Conservation (phyloP, 1,140 invertebrate species). For the Trachelipus rathkii region DNA sequence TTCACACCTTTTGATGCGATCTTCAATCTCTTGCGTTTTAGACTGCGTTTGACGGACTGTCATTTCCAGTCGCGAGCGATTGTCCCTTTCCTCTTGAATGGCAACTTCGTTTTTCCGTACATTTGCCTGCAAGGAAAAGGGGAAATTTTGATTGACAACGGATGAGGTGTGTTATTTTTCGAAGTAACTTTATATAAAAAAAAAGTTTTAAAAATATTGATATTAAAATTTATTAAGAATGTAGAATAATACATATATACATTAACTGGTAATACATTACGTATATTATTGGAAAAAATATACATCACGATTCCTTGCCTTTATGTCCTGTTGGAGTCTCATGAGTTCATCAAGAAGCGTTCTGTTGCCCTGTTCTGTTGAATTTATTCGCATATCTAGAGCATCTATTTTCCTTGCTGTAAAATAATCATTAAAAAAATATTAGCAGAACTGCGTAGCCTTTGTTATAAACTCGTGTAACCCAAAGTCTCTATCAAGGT, state of each 20-base stretch:
- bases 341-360: constrained; percentile 47
- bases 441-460: background rate
- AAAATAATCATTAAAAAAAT: background rate
- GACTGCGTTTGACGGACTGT: constrained; percentile 21
- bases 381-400: constrained; percentile 45
- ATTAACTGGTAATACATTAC: background rate
- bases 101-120: constrained; percentile 46
- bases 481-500: too few species aligned
- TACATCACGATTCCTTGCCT: constrained; percentile 26
- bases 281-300: too few species aligned
- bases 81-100: constrained; percentile 22
- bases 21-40: constrained; percentile 13
- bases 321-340: constrained; percentile 46
- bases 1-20: constrained; percentile 17
- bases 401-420: constrained; percentile 37
- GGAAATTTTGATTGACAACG: background rate
- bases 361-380: constrained; percentile 46
- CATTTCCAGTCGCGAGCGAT: constrained; percentile 16
- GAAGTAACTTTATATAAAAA: too few species aligned
- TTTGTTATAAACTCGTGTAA: background rate
- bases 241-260: background rate
- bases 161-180: too few species aligned
- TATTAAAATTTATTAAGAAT: background rate
- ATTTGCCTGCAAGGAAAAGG: background rate
- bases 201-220: background rate